Base-by-base conservation (phyloP, 2,113 vertebrate species). In the Taurulus bubalis region DNA sequence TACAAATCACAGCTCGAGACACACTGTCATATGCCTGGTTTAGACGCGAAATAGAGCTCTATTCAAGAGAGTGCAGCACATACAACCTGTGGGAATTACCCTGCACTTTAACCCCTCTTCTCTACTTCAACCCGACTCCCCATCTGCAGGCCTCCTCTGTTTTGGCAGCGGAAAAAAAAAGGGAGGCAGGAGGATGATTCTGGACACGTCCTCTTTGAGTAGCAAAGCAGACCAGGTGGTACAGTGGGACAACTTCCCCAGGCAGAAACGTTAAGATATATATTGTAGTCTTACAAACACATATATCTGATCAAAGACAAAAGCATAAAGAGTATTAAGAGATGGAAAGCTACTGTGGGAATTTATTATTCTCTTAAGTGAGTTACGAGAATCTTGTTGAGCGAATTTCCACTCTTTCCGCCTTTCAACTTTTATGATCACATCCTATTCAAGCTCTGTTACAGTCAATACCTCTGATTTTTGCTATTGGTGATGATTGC, bases 181-280 rank as follows among this genome's bases (percentile, higher is more conserved):
- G 24, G 15, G 53, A 90, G 65, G 83, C 67, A 64, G 79, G 71
- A 74, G 65, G 76, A 83, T 58, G 63, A 87, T 36, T 85, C 66
- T 87, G 74, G 77, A 81, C 79, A 87, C n/a, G 58, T 91, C 79
- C 49, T 91, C 71, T 75, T 72, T 89, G 77, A 90, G 70, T 45
- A 83, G 75, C 72, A 88, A 83, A 91, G 80, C 90, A 91, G 88
- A 88, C 80, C 84, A 83, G 85, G 66, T 87, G 83, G 74, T 77
- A 84, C 63, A 85, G 82, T 60, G 73, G 59, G 55, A 79, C 86
- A 83, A 78, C 59, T 67, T 93, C 90, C 90, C 82, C 93, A 91
- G 86, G 90, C 85, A 62, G 34, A 80, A n/a, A 67, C 77, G 24
- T 81, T 82, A 80, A 18, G 10, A 69, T 56, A 30, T 80, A 74